Evolutionary conservation across 2,888 invertebrate species (phyloP).

Genomic region (Drosophila kambysellisi): DNA sequence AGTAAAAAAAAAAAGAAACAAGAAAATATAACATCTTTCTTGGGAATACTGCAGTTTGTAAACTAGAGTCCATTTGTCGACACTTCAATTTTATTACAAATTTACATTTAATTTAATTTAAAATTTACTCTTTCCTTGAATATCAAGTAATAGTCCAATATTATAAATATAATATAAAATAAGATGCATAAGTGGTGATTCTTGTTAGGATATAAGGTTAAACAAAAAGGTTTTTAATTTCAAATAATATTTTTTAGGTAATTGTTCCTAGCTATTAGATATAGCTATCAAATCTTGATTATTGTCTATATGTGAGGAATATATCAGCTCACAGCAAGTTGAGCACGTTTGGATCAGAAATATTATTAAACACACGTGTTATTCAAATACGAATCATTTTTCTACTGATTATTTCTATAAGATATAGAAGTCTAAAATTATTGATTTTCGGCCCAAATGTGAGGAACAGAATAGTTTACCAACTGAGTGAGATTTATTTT

Average conservation of each 20-base stretch:
- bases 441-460: neutral
- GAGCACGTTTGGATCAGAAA: neutral
- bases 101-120: neutral
- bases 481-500: neutral
- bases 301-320: neutral
- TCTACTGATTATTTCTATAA: neutral
- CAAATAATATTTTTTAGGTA: rapidly evolving
- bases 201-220: neutral
- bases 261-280: neutral
- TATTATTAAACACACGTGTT: neutral
- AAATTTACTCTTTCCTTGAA: neutral
- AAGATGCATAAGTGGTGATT: neutral
- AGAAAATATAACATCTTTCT: no score
- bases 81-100: neutral
- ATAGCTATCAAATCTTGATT: no score
- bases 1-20: conserved; percentile 22
- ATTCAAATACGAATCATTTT: neutral
- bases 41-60: neutral
- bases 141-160: no score
- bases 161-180: no score
- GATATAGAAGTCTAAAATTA: neutral
- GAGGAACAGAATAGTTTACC: neutral
- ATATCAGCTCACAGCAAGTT: neutral
- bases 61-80: neutral
- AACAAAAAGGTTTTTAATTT: neutral